A percentile compares a stretch with the other conserved stretches of the same genome.
These are phyloP conservation scores for Drymonia ruficornis DNA, from an alignment of 2,888 invertebrate species.

Conservation along the genomic window DNA sequence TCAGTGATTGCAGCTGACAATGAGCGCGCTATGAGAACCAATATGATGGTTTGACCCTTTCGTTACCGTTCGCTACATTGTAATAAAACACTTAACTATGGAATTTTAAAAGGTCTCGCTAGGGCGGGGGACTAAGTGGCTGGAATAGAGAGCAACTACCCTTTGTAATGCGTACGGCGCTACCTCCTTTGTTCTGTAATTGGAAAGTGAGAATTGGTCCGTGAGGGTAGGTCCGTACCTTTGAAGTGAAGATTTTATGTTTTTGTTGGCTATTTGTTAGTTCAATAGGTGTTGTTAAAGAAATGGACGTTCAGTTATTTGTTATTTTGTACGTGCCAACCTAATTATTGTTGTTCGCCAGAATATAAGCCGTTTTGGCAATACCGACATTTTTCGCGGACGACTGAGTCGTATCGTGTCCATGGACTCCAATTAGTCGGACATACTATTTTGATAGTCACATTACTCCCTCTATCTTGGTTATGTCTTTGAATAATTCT, in stretches of 20 bases:
- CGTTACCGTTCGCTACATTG: conserved; percentile 20
- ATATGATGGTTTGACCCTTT: background rate
- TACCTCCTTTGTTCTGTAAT: conserved; percentile 61
- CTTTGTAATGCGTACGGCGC: conserved; percentile 60
- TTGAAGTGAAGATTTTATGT: conserved; percentile 42
- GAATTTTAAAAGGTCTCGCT: conserved; percentile 62
- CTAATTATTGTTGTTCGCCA: too few relatives aligned
- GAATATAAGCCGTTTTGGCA: too few relatives aligned
- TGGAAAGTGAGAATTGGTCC: conserved; percentile 66
- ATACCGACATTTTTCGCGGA: too few relatives aligned
- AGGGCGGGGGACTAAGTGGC: conserved; percentile 65
- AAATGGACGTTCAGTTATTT: too few relatives aligned
- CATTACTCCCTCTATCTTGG: too few relatives aligned
- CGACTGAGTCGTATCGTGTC: too few relatives aligned
- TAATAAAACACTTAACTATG: conserved; percentile 28
- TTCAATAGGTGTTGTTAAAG: conserved; percentile 16
- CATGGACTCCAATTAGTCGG: too few relatives aligned
- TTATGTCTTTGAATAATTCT: too few relatives aligned
- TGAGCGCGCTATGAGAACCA: too few relatives aligned
- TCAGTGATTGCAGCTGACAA: too few relatives aligned
- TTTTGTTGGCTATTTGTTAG: conserved; percentile 27
- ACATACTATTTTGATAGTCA: too few relatives aligned
- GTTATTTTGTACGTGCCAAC: too few relatives aligned
- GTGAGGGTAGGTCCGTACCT: conserved; percentile 54
- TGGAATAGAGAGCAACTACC: conserved; percentile 60